Evolutionary conservation across 2,888 invertebrate genomes (phyloP).

Genomic region (Polydrusus pterygomalis): DNA sequence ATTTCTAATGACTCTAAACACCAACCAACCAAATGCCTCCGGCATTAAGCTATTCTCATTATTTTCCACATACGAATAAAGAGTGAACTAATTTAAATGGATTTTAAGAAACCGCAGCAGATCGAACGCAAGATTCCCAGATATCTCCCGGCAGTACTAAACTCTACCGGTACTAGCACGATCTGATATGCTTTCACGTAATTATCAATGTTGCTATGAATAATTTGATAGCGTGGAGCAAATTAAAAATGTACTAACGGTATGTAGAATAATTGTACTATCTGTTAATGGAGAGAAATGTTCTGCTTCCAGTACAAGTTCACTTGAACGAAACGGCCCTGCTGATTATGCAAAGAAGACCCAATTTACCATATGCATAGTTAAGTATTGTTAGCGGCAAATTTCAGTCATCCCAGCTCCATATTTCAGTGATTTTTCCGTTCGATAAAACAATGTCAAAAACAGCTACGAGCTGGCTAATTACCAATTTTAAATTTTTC

Average conservation of each 20-base stretch:
- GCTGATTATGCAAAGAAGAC: slow-evolving; percentile 41
- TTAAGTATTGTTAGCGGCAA: slow-evolving; percentile 46
- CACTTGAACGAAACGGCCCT: too few species aligned
- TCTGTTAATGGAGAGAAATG: too few species aligned
- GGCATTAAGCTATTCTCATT: too few species aligned
- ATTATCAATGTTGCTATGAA: too few species aligned
- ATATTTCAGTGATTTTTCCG: slow-evolving; percentile 43
- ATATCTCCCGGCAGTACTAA: slow-evolving; percentile 9
- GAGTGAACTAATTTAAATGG: slow-evolving; percentile 13
- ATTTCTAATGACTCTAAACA: too few species aligned
- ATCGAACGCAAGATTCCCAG: slow-evolving; percentile 9
- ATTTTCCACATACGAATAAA: too few species aligned
- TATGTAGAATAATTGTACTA: too few species aligned
- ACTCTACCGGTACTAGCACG: slow-evolving; percentile 13
- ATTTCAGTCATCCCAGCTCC: slow-evolving; percentile 23
- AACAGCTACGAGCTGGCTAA: slow-evolving; percentile 39
- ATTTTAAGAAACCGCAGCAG: slow-evolving; percentile 23
- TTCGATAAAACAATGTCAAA: slow-evolving; percentile 32
- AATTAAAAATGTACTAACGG: too few species aligned
- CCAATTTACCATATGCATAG: slow-evolving; percentile 45
- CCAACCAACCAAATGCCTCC: too few species aligned
- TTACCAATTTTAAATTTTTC: slow-evolving; percentile 49
- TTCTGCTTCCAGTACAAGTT: too few species aligned
- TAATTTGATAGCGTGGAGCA: too few species aligned
- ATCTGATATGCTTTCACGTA: slow-evolving; percentile 30